phyloP scores from a whole-genome alignment of 2,797 vertebrate species.

The Crenuchus spilurus region DNA sequence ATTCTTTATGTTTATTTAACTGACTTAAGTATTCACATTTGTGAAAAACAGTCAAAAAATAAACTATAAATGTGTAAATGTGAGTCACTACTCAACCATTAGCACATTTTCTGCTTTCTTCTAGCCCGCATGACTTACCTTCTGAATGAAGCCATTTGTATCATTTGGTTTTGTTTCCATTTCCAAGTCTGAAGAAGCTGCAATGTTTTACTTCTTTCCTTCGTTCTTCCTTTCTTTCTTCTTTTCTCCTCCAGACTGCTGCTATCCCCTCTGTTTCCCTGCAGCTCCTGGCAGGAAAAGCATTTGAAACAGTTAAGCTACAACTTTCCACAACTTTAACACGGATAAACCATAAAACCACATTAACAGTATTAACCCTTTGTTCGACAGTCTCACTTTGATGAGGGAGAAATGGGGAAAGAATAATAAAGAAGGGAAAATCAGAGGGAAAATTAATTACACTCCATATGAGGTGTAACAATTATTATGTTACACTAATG shows the following conservation, averaged over 20 bases:
- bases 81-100: no score
- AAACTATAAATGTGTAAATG: no score
- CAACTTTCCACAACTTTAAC: constrained; percentile 31
- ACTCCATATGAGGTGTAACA: neutral
- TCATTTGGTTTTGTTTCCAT: constrained; percentile 17
- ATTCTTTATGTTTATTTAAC: no score
- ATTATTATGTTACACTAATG: no score
- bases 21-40: no score
- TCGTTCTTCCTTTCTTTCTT: neutral
- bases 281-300: neutral
- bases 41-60: no score
- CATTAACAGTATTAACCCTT: constrained; percentile 16
- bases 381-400: neutral
- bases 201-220: neutral
- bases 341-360: constrained; percentile 33
- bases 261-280: neutral
- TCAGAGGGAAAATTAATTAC: neutral
- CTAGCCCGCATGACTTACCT: constrained; percentile 12
- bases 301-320: constrained; percentile 4
- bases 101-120: no score
- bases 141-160: neutral
- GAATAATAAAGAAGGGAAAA: neutral
- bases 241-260: neutral
- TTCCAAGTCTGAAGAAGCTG: constrained; percentile 1
- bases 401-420: neutral